Evolutionary conservation across 2,797 vertebrate genomes (phyloP), one percentile per base, ranked within the genome.

Genomic region (Hoplostethus mediterraneus): DNA sequence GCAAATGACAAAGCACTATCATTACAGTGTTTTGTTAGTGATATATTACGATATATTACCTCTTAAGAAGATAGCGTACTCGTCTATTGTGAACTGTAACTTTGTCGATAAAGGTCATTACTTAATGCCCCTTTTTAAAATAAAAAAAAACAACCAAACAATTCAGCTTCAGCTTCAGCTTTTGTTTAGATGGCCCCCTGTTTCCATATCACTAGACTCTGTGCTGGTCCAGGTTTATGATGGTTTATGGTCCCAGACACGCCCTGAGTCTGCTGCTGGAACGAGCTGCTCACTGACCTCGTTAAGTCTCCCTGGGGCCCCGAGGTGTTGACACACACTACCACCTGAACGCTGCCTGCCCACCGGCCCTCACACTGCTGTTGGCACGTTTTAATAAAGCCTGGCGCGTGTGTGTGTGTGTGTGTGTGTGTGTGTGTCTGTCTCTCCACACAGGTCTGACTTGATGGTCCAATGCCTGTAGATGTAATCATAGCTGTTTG

Each of bases 341-440:
- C 63, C 87, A 90, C 83, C 83, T 89, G 86, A 85, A 78, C 61
- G 77, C 73, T 4, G 49, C 72, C 70, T 51, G 66, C 45, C 67
- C 62, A 51, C 52, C 66, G 28, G 76, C 71, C 71, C 55, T 21
- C 31, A 31, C 4, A n/a, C 72, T 80, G 80, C 88, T 89, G 87
- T 90, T 92, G 80, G 73, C 85, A 81, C 75, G 59, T 81, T 87
- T 87, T 93, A 92, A 92, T 95, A 92, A 91, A 86, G 25, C 62
- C 45, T 17, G 0, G n/a, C 52, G 40, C 53, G 61, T n/a, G 36
- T 0, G 6, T 54, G 40, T 55, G 61, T n/a, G 36, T 0, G 6
- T 36, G 38, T 44, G 14, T 25, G 52, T 47, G 17, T 53, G 53
- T 30, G 33, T 38, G 5, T 64, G 31, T 59, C 38, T 14, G 1